phyloP scores from a whole-genome alignment of 2,797 vertebrate genomes.

The Mus caroli region DNA sequence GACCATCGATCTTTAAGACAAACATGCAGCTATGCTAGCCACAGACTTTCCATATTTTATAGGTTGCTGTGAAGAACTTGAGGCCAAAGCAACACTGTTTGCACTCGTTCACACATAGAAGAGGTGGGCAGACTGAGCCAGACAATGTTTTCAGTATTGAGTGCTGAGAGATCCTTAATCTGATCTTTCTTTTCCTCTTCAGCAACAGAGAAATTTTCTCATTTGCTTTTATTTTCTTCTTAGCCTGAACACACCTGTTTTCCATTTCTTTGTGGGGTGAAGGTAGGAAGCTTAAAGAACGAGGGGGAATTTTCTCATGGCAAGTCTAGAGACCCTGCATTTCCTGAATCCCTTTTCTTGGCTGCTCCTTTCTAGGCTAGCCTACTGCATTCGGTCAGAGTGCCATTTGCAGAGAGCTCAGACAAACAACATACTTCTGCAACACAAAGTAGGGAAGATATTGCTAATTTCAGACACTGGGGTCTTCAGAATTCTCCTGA shows the following conservation, averaged over 20 bases:
- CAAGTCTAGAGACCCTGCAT: not conserved
- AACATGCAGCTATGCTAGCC: not conserved
- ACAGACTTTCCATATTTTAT: conserved; percentile 5
- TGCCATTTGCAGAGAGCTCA: not conserved
- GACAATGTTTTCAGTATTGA: not conserved
- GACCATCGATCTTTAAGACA: not conserved
- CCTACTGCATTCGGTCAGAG: not conserved
- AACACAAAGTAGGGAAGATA: not conserved
- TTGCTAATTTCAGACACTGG: not conserved
- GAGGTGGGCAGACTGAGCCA: not conserved
- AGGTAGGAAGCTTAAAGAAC: not conserved
- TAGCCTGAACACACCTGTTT: not conserved
- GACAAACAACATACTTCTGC: not conserved
- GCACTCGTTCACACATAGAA: not conserved
- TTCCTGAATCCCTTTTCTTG: not conserved
- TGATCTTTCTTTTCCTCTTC: not conserved
- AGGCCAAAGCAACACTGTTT: not conserved
- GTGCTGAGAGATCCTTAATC: not conserved
- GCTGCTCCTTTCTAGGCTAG: not conserved
- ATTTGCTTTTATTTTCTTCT: not conserved
- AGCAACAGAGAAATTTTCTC: not conserved
- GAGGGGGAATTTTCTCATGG: not conserved
- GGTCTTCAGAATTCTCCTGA: not conserved
- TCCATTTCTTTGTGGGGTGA: not conserved
- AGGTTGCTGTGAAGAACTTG: not conserved